Conservation (phyloP, 2,113 vertebrate genomes). For the Marmota flaviventris region DNA sequence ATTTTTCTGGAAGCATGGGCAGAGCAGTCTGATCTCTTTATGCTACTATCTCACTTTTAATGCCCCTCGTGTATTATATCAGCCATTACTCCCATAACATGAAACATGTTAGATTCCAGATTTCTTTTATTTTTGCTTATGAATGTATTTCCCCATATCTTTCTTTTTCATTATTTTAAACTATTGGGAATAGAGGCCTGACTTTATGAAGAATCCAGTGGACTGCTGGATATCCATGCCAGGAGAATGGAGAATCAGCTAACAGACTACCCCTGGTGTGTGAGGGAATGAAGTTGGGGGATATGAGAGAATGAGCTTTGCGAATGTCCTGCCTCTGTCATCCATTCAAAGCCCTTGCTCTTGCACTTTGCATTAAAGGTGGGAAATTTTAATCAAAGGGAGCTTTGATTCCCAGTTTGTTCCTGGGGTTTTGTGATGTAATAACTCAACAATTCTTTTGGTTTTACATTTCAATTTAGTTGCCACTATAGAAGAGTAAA, state of each 20-base stretch:
- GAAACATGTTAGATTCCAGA: background rate
- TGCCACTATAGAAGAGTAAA: constrained; percentile 65
- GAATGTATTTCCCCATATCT: constrained; percentile 42
- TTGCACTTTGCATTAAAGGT: constrained; percentile 62
- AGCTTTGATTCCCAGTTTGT: constrained; percentile 71
- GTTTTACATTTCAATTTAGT: constrained; percentile 29
- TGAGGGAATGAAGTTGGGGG: background rate
- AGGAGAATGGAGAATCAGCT: background rate
- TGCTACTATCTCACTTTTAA: background rate
- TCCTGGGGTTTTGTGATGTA: constrained; percentile 73
- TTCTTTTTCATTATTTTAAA: constrained; percentile 42
- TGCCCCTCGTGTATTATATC: rapidly evolving
- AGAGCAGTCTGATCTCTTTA: background rate
- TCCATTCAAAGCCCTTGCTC: constrained; percentile 20
- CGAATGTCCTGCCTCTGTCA: background rate
- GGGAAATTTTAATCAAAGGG: constrained; percentile 71
- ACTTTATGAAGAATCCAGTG: constrained; percentile 21
- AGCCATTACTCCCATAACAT: background rate
- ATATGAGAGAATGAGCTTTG: rapidly evolving
- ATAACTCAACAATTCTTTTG: constrained; percentile 62
- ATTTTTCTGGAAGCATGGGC: background rate
- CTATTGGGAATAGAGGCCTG: constrained; percentile 39
- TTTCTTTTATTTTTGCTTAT: constrained; percentile 27
- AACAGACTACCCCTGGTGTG: background rate
- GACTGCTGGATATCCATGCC: background rate